These are phyloP conservation scores for Balaenoptera acutorostrata DNA, from an alignment of 2,113 vertebrate species.

Conservation along the genomic window DNA sequence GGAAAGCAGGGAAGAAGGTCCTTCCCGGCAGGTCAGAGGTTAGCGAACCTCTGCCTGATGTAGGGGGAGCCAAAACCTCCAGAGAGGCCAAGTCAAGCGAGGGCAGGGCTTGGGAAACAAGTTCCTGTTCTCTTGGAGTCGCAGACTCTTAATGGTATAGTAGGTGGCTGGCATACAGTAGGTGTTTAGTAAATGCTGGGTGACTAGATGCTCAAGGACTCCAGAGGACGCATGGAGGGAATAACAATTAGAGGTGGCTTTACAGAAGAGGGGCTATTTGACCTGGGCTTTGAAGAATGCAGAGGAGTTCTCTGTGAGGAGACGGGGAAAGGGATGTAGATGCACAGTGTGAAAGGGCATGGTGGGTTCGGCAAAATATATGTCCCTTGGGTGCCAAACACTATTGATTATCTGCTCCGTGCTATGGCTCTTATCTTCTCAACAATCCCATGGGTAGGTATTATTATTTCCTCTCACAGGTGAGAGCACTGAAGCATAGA, in stretches of 20 bases:
- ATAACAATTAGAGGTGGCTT: neutral
- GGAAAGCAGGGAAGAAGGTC: neutral
- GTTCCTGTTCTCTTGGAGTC: neutral
- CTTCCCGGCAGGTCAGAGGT: neutral
- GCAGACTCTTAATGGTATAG: rapidly evolving
- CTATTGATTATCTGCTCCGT: rapidly evolving
- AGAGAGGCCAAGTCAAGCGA: neutral
- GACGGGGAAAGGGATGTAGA: neutral
- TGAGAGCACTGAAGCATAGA: neutral
- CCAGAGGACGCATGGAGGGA: neutral
- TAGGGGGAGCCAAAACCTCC: neutral
- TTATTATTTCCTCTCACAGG: rapidly evolving
- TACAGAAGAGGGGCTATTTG: neutral
- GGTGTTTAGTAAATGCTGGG: neutral
- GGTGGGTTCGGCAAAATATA: rapidly evolving
- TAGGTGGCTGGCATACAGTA: neutral
- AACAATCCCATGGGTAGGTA: rapidly evolving
- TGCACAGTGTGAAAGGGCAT: rapidly evolving
- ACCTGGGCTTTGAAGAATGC: slow-evolving; percentile 17
- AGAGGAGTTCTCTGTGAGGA: slow-evolving; percentile 10
- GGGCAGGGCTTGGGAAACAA: rapidly evolving
- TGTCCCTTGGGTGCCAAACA: neutral
- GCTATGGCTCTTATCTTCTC: rapidly evolving
- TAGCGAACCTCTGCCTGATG: neutral
- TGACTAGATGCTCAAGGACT: neutral